Percentiles rank a stretch among this genome's conserved stretches.
These are phyloP conservation scores for Bombus affinis DNA, from an alignment of 1,140 invertebrate genomes.

Conservation along the genomic window DNA sequence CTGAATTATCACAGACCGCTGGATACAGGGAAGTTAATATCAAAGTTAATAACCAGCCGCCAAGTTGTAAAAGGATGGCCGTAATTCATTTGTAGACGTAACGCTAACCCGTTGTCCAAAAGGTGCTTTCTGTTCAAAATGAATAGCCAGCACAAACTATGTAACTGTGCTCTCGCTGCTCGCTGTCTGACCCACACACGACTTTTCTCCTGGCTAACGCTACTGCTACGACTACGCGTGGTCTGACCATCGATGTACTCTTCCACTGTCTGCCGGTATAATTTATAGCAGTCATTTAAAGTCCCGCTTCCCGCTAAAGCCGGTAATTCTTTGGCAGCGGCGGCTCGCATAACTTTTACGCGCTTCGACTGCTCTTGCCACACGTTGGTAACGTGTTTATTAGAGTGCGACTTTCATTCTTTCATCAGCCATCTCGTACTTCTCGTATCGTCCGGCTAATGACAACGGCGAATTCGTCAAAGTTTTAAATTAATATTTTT, in stretches of 20 bases:
- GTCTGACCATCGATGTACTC: not conserved
- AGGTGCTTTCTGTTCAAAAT: not conserved
- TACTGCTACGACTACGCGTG: not conserved
- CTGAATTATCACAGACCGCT: not conserved
- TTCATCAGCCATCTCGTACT: not conserved
- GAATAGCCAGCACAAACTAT: not conserved
- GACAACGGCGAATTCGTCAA: not conserved
- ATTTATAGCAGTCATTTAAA: not conserved
- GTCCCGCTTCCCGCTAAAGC: too few relatives aligned
- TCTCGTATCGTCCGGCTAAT: not conserved
- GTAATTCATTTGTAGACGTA: conserved; percentile 10
- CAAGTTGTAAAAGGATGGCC: not conserved
- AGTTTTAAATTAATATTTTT: not conserved
- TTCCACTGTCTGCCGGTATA: not conserved
- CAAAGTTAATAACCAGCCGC: not conserved
- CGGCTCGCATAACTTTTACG: not conserved
- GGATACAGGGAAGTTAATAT: not conserved
- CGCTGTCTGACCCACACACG: not conserved
- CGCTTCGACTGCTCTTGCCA: not conserved
- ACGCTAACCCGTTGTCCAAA: not conserved
- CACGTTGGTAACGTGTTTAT: not conserved
- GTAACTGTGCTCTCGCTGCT: not conserved
- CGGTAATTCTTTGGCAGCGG: not conserved
- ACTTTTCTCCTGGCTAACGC: not conserved
- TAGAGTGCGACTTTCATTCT: not conserved